Evolutionary conservation across 2,113 vertebrate species (phyloP), one percentile per base, ranked within the genome.

Genomic region (Halichoerus grypus): DNA sequence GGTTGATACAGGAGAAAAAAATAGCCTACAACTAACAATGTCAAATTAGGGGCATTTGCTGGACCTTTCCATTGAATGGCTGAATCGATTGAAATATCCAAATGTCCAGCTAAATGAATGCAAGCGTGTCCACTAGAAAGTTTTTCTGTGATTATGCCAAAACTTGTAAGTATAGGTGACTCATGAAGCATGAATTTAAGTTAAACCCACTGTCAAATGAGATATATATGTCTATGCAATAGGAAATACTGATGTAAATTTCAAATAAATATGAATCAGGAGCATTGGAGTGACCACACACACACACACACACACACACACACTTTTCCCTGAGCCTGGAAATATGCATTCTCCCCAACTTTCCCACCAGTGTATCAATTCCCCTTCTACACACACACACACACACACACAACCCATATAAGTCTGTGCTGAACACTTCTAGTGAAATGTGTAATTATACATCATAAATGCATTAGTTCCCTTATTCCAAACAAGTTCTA

Each of bases 31-130:
- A 95, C 84, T 92, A 94, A 92, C 92, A 96, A 95, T 96, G 96
- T 97, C 92, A 97, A 96, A 97, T 96, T 94, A 91, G 14, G 93
- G 46, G 71, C 90, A 97, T 95, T 98, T 95, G 80, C 80, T 96
- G 59, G 63, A 96, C 85, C 63, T 97, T 97, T 85, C 74, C 67
- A 92, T 28, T 85, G 96, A 97, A 84, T 82, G 24, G 26, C 36
- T 95, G 39, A 96, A 82, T 94, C 18, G 0, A 88, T 91, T 91
- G 71, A 96, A 97, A 96, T 91, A 57, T 79, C 46, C 94, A 94
- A 84, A 82, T 81, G 63, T 59, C 80, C 87, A 91, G 65, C 74
- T 95, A 97, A 97, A 87, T 80, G 53, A 36, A 94, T 90, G 55
- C 61, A 94, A 72, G 81, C 10, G 28, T 71, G 31, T 16, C 46